Evolutionary conservation across 2,113 vertebrate genomes (phyloP).

Genomic region (Gallinago jamesoni): DNA sequence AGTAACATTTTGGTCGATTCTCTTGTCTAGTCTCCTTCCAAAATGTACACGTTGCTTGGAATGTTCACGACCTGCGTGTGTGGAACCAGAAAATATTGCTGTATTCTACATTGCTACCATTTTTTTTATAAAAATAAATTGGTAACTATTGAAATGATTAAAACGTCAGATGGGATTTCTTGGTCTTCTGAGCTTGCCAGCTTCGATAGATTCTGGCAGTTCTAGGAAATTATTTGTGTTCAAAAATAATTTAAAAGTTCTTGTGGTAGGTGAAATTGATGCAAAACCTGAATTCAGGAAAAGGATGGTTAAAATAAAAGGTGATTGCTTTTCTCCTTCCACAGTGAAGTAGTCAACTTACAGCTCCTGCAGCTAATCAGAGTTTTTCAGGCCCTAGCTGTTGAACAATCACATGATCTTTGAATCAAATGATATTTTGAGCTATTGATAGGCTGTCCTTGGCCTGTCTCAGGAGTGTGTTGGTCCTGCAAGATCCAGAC

Average conservation of each 20-base stretch:
- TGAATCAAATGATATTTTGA: neutral
- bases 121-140: conserved; percentile 81
- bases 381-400: neutral
- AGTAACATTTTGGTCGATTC: conserved; percentile 76
- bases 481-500: neutral
- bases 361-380: neutral
- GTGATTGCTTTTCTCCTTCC: neutral
- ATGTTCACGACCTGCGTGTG: conserved; percentile 74
- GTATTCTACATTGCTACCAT: conserved; percentile 81
- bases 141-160: conserved; percentile 70
- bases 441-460: neutral
- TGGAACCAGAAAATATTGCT: conserved; percentile 74
- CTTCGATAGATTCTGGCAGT: neutral
- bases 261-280: neutral
- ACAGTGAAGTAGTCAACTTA: neutral
- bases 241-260: neutral
- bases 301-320: neutral
- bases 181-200: conserved; percentile 33
- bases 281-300: neutral
- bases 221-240: neutral
- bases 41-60: conserved; percentile 77
- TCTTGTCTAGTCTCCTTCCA: conserved; percentile 72
- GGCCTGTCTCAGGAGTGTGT: neutral
- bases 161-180: neutral
- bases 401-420: neutral